Base-by-base conservation (phyloP, 2,113 vertebrate genomes). In the Cranoglanis bouderius region DNA sequence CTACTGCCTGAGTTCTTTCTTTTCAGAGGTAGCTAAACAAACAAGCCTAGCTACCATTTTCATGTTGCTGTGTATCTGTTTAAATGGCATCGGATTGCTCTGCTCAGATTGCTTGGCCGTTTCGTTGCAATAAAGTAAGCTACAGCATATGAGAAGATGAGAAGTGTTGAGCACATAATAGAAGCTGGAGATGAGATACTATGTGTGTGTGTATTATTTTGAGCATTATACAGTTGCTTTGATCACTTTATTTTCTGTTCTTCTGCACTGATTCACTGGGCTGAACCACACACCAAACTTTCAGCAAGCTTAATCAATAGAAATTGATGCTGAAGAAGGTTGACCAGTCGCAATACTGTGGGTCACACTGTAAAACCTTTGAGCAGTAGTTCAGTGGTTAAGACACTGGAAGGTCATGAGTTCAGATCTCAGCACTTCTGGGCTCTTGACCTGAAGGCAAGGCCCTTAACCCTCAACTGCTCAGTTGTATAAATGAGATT, bases 101-200 rank as follows among this genome's bases (percentile, higher is more conserved):
- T 40, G 10, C 21, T 38, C 53, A 38, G 80, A 13, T 59, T 55
- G 9, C 80, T 82, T 8, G 35, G 21, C 12, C 6, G 61, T 83
- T 40, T 61, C 13, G 29, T 83, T 40, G 21, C 5, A 40, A 40
- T 40, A 40, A 59, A 24, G 35, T 6, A 32, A 32, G 46, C 29
- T 57, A 40, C 19, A 29, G 55, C 81, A 61, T 5, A 61, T 18
- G 21, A 38, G 24, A 61, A 59, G 18, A 38, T 38, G 18, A 10
- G 19, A 35, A 82, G 57, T 82, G 19, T 2, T 13, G 19, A 82
- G 51, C 3, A 35, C 53, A 57, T 35, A 82, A 82, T 57, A 57
- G 77, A 80, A n/a, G 46, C 77, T 80, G 77, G 77, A 80, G 53
- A 51, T 80, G 29, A 80, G 16, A 80, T 9, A 18, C 46, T 80